Base-by-base conservation (phyloP, 2,113 vertebrate genomes). In the Thryonomys swinderianus region DNA sequence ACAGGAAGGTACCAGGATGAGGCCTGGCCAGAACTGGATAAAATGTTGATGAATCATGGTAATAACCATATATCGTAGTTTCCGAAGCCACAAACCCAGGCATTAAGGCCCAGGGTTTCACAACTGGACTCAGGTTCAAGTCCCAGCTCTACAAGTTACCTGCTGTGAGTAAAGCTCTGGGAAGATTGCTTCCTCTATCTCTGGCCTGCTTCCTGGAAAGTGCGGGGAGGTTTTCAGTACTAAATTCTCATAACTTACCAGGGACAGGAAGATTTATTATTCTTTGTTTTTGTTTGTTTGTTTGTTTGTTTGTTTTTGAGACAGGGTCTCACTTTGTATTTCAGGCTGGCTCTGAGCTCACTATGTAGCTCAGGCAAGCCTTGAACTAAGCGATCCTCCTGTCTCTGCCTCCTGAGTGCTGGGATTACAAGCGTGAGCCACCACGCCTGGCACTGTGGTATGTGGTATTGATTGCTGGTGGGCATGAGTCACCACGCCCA, bases 11-110 rank as follows among this genome's bases (percentile, higher is more conserved):
- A 14, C 55, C n/a, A 55, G 80, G 73, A 21, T 32, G 64, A 37
- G n/a, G 18, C 45, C 42, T 3, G 1, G 57, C 25, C 9, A 2
- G 40, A 37, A 51, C 61, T 2, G 0, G 40, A 14, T 2, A 20
- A 40, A 78, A 14, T 3, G 2, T 0, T 8, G 71, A 5, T 2
- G 27, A 57, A 30, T 1, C 3, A 16, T 2, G 42, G 18, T 59
- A 32, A 12, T 45, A 5, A 0, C 8, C 4, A 3, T 42, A 27
- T 32, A 51, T 7, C 6, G 20, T 1, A 23, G 20, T 51, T 84
- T 87, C 57, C 59, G 42, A 69, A 85, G 42, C 51, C 67, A 53
- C 3, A 11, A 66, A 83, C 55, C 27, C 40, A 23, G 4, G n/a
- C 32, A 7, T 37, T 59, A 53, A 88, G 42, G 32, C 25, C 11